Base-by-base conservation (phyloP, 2,888 invertebrate genomes). In the Parnassius orleans region DNA sequence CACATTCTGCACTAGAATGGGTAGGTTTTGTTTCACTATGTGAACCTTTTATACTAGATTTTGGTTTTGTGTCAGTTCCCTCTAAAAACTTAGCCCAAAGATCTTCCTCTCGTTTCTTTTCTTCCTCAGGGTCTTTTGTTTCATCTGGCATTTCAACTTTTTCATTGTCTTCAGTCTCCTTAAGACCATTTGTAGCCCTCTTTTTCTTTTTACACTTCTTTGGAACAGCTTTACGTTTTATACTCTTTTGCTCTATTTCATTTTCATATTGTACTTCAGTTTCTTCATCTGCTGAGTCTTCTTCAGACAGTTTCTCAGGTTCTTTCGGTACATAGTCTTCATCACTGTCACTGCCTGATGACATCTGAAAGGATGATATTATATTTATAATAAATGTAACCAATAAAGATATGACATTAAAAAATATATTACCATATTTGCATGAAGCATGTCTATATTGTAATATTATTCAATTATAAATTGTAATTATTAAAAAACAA, bases 41-140 rank as follows among this genome's bases (percentile, higher is more conserved):
- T 14, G 65, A 44, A 67, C 65, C 64, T 19, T 64, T 60, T 10
- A 64, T 59, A 48, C 12, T 14, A 48, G 76, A 56, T 71, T 84
- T 88, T 12, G 83, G 78, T 76, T 87, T 88, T 11, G 81, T 87
- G 68, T 93, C 93, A 52, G 95, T 95, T 71, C 95, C 95, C 78
- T 94, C 94, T 74, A 95, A 90, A 77, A 96, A 96, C 81, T 93
- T 95, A 41, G 95, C 95, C 96, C 96, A 97, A 12, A 97, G 83
- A 61, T 95, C 94, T 74, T 96, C 96, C 52, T 95, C 94, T 71
- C 93, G 93, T 71, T 95, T 94, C 76, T 96, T 96, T 69, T 93
- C 92, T 65, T 94, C 94, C 74, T 93, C 95, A 58, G 93, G 93
- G 56, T 79, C 77, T 63, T 85, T 80, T 14, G 53, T 68, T 56